phyloP scores from a whole-genome alignment of 1,140 invertebrate genomes.

The Macrobrachium rosenbergii region DNA sequence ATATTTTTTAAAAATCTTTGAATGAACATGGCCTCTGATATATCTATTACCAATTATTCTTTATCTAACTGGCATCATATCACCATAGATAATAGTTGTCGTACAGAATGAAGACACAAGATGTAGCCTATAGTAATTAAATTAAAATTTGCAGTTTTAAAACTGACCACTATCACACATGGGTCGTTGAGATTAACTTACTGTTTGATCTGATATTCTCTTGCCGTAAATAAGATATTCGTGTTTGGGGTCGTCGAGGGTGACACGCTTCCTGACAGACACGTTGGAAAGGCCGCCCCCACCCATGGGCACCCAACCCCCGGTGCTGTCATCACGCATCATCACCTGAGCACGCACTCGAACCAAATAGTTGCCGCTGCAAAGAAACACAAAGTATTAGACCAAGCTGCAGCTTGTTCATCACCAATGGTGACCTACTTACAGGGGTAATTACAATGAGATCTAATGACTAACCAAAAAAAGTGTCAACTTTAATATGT shows the following conservation, averaged over 20 bases:
- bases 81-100: too few species aligned
- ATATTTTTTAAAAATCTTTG: too few species aligned
- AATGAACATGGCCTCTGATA: too few species aligned
- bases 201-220: conserved; percentile 90
- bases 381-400: conserved; percentile 69
- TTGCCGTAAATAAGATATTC: conserved; percentile 94
- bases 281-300: conserved; percentile 94
- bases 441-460: not conserved
- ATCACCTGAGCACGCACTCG: conserved; percentile 98
- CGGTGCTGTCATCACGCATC: conserved; percentile 96
- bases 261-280: conserved; percentile 82
- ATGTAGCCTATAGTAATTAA: too few species aligned
- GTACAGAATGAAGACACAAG: too few species aligned
- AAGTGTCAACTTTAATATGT: too few species aligned
- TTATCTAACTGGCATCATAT: too few species aligned
- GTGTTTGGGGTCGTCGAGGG: conserved; percentile 74
- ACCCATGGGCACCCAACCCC: conserved; percentile 94
- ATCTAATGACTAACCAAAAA: too few species aligned
- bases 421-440: not conserved
- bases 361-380: conserved; percentile 91
- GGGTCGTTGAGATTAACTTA: conserved; percentile 72
- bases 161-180: too few species aligned
- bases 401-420: not conserved
- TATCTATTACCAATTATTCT: too few species aligned
- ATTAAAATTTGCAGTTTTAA: too few species aligned